Percentiles rank a stretch among this genome's conserved stretches.
Conservation (phyloP, 2,113 vertebrate genomes). For the Nycticebus coucang region DNA sequence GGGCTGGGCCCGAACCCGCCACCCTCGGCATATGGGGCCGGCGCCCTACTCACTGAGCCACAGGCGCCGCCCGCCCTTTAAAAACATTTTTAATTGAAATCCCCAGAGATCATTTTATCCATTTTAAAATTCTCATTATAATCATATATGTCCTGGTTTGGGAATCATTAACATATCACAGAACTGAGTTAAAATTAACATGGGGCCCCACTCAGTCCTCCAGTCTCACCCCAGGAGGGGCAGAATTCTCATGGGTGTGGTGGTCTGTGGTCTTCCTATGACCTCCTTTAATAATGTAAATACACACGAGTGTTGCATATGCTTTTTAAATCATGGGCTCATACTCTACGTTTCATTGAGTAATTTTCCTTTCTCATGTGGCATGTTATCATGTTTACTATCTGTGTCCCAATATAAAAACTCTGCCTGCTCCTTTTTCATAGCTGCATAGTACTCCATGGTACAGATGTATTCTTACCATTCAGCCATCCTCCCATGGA, state of each 20-base stretch:
- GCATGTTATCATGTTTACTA: background rate
- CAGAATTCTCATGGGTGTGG: background rate
- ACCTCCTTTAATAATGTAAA: background rate
- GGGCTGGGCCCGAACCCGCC: too few relatives aligned
- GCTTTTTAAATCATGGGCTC: background rate
- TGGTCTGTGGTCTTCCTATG: background rate
- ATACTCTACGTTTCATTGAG: background rate
- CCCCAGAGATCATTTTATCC: background rate
- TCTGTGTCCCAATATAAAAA: background rate
- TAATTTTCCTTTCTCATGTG: background rate
- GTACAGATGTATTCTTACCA: rapidly evolving
- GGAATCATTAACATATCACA: background rate
- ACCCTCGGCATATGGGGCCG: too few relatives aligned
- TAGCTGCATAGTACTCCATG: background rate
- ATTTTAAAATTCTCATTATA: background rate
- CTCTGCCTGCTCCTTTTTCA: background rate
- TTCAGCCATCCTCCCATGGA: rapidly evolving
- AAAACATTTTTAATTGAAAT: background rate
- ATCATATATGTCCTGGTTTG: background rate
- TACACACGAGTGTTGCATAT: rapidly evolving
- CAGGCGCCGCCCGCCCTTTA: too few relatives aligned
- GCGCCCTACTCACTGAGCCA: too few relatives aligned
- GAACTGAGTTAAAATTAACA: background rate
- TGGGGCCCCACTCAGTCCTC: background rate
- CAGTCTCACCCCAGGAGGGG: rapidly evolving